Evolutionary conservation across 1,140 invertebrate genomes (phyloP).

Genomic region (Dolichoris vasculosae): DNA sequence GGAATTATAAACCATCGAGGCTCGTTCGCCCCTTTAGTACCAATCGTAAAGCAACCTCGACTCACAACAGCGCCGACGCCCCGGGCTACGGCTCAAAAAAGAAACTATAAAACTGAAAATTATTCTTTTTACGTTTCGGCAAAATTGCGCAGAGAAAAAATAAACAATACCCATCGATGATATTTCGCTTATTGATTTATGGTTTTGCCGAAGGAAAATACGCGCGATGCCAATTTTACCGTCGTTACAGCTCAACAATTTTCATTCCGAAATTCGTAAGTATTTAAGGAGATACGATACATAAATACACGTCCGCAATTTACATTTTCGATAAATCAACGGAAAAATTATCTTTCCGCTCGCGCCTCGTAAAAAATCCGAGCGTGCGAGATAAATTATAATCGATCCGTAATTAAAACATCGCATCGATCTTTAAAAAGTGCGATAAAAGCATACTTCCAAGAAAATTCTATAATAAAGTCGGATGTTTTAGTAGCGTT

Average conservation of each 20-base stretch:
- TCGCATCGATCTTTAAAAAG: neutral
- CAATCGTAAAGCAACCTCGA: neutral
- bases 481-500: neutral
- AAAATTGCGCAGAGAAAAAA: neutral
- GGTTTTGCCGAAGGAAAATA: neutral
- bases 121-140: neutral
- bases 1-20: slow-evolving; percentile 16
- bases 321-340: too few species aligned
- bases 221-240: neutral
- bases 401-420: neutral
- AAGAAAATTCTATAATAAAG: neutral
- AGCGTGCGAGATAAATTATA: neutral
- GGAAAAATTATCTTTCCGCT: too few species aligned
- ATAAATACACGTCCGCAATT: too few species aligned
- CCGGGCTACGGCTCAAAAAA: neutral
- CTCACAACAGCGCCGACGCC: too few species aligned
- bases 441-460: neutral
- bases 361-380: too few species aligned
- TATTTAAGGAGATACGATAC: neutral
- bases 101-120: neutral
- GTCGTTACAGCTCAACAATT: neutral
- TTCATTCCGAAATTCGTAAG: neutral
- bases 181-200: neutral
- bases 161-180: neutral
- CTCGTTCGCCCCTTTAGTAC: neutral